Evolutionary conservation across 2,113 vertebrate genomes (phyloP).

Genomic region (Poeciliopsis retropinna): DNA sequence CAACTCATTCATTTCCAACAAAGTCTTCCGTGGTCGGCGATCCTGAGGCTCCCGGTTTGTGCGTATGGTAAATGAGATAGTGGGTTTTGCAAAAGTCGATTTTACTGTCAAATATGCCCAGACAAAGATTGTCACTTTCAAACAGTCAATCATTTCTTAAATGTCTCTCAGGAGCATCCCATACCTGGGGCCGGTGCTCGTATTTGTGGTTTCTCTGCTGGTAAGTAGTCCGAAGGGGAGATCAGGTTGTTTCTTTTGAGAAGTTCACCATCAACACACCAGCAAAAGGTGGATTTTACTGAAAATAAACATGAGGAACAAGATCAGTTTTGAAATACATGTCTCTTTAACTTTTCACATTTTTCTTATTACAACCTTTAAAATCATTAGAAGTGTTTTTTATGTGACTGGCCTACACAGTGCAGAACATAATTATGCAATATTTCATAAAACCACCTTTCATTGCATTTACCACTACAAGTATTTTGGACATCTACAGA

Average conservation of each 20-base stretch:
- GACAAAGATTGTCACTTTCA: not conserved
- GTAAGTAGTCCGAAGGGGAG: slow-evolving; percentile 86
- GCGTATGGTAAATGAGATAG: slow-evolving; percentile 66
- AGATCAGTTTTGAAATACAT: not conserved
- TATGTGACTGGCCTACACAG: too few species aligned
- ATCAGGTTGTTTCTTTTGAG: slow-evolving; percentile 85
- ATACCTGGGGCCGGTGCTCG: slow-evolving; percentile 82
- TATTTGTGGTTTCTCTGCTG: slow-evolving; percentile 29
- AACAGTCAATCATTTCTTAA: not conserved
- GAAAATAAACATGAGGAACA: slow-evolving; percentile 12
- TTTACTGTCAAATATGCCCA: slow-evolving; percentile 64
- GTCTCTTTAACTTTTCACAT: not conserved
- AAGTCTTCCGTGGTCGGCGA: slow-evolving; percentile 24
- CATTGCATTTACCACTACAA: too few species aligned
- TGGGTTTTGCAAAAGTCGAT: slow-evolving; percentile 61
- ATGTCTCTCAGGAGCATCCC: not conserved
- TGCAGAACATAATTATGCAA: too few species aligned
- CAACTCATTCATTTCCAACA: slow-evolving; percentile 39
- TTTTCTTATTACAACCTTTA: too few species aligned
- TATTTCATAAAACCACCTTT: too few species aligned
- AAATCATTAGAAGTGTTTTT: too few species aligned
- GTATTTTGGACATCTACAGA: too few species aligned
- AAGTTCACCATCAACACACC: slow-evolving; percentile 84
- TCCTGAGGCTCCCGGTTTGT: slow-evolving; percentile 43
- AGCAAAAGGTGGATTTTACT: slow-evolving; percentile 84